phyloP scores from a whole-genome alignment of 2,113 vertebrate species.

The Gulo gulo region DNA sequence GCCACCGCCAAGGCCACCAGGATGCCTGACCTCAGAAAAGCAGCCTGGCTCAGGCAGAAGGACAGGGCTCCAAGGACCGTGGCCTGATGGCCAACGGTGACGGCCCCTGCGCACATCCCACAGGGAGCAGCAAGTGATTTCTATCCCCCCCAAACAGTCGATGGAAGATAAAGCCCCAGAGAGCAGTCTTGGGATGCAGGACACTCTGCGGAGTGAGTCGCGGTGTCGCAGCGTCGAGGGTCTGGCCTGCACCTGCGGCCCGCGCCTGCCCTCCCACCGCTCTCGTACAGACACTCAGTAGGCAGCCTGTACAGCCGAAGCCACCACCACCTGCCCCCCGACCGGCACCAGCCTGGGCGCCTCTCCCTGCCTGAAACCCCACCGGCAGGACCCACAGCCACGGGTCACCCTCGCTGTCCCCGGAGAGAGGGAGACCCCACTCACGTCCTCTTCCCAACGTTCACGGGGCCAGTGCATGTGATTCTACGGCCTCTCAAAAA shows the following conservation, averaged over 20 bases:
- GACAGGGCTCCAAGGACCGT: too few species aligned
- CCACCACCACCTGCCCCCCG: too few species aligned
- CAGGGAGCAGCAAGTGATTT: fast-evolving
- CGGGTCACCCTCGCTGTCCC: neutral
- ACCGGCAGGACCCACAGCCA: neutral
- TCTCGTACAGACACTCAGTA: fast-evolving
- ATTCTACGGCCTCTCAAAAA: neutral
- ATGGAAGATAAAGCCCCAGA: too few species aligned
- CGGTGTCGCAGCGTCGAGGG: neutral
- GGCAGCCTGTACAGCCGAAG: fast-evolving
- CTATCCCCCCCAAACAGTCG: neutral
- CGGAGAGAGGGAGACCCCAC: neutral
- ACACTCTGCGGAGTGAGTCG: fast-evolving
- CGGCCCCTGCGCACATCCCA: fast-evolving
- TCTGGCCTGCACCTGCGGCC: neutral
- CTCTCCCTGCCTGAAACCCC: neutral
- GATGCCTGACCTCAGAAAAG: neutral
- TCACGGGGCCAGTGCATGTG: fast-evolving
- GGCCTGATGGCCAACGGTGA: neutral
- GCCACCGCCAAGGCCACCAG: neutral
- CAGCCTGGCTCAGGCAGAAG: neutral
- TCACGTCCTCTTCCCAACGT: fast-evolving
- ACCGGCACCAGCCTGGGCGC: neutral
- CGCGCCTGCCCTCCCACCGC: neutral
- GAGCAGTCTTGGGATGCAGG: neutral